Conservation (phyloP, 2,113 vertebrate species). For the Oryzias curvinotus region DNA sequence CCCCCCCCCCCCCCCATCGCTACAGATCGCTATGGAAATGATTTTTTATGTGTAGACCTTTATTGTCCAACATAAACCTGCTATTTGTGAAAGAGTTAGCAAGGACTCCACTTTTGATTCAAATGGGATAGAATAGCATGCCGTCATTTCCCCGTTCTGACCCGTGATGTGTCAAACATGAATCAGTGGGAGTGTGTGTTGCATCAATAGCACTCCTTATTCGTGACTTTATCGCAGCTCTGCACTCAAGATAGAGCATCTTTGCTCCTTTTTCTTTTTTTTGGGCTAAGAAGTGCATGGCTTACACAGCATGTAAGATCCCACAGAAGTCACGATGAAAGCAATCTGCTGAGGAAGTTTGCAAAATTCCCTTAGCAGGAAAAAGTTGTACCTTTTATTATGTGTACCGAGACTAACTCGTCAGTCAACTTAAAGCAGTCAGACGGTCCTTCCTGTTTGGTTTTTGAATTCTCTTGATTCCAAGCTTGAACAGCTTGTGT, state of each 20-base stretch:
- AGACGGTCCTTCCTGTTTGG: conserved; percentile 35
- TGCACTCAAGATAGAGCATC: conserved; percentile 1
- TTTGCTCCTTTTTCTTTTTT: neutral
- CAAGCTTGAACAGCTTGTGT: conserved; percentile 29
- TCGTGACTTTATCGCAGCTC: conserved; percentile 8
- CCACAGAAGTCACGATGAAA: neutral
- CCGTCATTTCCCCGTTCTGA: neutral
- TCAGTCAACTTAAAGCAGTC: conserved; percentile 12
- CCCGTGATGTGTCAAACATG: neutral
- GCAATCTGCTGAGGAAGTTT: conserved; percentile 4
- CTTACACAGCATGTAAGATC: neutral
- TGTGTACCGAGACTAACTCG: conserved; percentile 42
- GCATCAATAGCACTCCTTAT: neutral
- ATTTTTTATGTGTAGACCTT: neutral
- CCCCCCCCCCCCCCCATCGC: too few species aligned
- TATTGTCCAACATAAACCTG: neutral
- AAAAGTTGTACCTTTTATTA: conserved; percentile 9
- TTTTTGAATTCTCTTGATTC: conserved; percentile 38
- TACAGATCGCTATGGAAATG: too few species aligned
- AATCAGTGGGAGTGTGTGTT: conserved; percentile 11
- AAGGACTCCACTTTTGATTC: neutral
- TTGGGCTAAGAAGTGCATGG: conserved; percentile 1
- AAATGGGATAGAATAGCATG: too few species aligned
- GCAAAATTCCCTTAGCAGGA: conserved; percentile 18
- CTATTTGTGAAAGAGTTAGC: neutral